These are phyloP conservation scores for Harpagifer antarcticus DNA, from an alignment of 2,797 vertebrate genomes.

Conservation along the genomic window DNA sequence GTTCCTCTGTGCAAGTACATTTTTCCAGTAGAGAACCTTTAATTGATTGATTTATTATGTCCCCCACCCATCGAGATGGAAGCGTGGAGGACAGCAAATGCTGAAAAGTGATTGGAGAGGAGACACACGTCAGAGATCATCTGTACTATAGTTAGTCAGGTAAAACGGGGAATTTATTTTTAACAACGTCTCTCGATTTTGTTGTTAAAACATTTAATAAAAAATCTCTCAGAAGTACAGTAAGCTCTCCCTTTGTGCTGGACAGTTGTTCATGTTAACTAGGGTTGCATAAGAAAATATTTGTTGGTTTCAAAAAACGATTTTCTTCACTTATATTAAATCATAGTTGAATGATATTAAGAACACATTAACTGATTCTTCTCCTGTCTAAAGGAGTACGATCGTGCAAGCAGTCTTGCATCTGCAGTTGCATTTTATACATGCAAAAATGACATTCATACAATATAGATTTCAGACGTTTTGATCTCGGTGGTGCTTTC, in stretches of 20 bases:
- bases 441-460: too few species aligned
- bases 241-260: not conserved
- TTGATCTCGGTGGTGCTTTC: too few species aligned
- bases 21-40: slow-evolving; percentile 44
- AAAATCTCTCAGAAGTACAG: not conserved
- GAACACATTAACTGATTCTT: too few species aligned
- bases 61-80: slow-evolving; percentile 39
- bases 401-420: too few species aligned
- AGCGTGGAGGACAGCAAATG: slow-evolving; percentile 49
- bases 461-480: too few species aligned
- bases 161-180: slow-evolving; percentile 12
- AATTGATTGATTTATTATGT: slow-evolving; percentile 60
- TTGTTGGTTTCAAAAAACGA: not conserved
- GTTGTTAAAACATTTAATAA: not conserved
- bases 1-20: slow-evolving; percentile 48
- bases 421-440: too few species aligned
- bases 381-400: too few species aligned
- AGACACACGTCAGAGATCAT: slow-evolving; percentile 20
- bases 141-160: slow-evolving; percentile 15
- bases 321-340: not conserved
- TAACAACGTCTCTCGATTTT: not conserved
- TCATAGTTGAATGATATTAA: too few species aligned
- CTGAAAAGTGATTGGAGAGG: slow-evolving; percentile 18
- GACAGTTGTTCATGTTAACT: not conserved
- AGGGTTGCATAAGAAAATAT: not conserved